Evolutionary conservation across 1,140 invertebrate species (phyloP).

Genomic region (Leptinotarsa defecta): DNA sequence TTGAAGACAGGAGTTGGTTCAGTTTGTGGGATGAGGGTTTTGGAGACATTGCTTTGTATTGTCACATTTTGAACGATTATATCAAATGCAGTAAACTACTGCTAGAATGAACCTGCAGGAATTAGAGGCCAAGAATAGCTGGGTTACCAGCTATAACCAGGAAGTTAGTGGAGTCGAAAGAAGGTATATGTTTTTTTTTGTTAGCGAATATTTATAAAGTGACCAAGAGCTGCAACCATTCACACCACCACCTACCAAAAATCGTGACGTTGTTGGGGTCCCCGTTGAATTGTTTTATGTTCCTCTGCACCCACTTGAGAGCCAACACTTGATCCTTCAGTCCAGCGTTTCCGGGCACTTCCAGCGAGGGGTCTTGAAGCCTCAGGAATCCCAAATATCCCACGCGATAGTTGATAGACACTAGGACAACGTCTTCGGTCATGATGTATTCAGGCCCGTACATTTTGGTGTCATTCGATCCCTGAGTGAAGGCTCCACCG

Average conservation of each 20-base stretch:
- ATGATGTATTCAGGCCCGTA: constrained; percentile 67
- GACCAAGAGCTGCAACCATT: too few species aligned
- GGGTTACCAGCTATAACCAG: too few species aligned
- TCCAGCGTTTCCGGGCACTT: constrained; percentile 64
- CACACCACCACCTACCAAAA: constrained; percentile 55
- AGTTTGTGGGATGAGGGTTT: too few species aligned
- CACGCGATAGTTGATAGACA: constrained; percentile 59
- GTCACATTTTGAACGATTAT: too few species aligned
- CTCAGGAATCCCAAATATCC: constrained; percentile 56
- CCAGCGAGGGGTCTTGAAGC: constrained; percentile 48
- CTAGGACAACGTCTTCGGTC: constrained; percentile 60
- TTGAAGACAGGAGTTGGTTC: too few species aligned
- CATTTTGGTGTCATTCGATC: constrained; percentile 55
- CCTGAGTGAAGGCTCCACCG: constrained; percentile 34
- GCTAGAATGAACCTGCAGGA: too few species aligned
- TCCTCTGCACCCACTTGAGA: constrained; percentile 65
- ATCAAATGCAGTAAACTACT: too few species aligned
- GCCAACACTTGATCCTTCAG: constrained; percentile 66
- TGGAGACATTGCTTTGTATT: too few species aligned
- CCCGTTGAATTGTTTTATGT: constrained; percentile 65
- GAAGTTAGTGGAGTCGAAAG: too few species aligned
- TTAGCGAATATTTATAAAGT: too few species aligned
- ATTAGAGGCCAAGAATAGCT: too few species aligned
- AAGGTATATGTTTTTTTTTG: too few species aligned
- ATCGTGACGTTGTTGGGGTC: constrained; percentile 66